phyloP scores from a whole-genome alignment of 2,888 invertebrate genomes.

The Beris chalybata region DNA sequence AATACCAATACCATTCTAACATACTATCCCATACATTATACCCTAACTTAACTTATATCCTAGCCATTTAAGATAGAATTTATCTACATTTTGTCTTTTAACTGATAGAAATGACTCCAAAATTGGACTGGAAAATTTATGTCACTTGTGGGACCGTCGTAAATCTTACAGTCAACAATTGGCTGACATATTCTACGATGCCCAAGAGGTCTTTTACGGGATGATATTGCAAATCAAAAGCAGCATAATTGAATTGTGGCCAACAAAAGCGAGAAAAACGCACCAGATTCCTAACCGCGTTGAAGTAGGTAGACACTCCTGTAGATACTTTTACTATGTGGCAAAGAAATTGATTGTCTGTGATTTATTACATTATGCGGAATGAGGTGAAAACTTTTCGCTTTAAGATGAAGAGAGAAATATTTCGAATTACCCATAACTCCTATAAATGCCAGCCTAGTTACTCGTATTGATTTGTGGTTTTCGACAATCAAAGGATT shows the following conservation, averaged over 20 bases:
- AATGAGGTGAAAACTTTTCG: background rate
- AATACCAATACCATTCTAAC: too few species aligned
- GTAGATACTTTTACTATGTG: background rate
- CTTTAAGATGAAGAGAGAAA: too few species aligned
- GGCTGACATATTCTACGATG: conserved; percentile 15
- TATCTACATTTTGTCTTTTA: too few species aligned
- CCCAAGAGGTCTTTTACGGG: conserved; percentile 18
- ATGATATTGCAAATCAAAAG: conserved; percentile 30
- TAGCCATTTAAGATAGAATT: too few species aligned
- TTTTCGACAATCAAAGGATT: too few species aligned
- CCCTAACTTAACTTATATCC: too few species aligned
- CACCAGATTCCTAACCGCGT: too few species aligned
- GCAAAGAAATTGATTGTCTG: conserved; percentile 11
- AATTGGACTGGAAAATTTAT: conserved; percentile 28
- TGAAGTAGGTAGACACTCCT: too few species aligned
- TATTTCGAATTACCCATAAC: too few species aligned
- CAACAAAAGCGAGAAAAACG: background rate
- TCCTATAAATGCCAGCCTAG: too few species aligned
- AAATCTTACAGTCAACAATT: conserved; percentile 26
- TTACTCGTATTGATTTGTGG: too few species aligned
- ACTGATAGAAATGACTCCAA: conserved; percentile 5
- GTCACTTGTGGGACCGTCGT: conserved; percentile 21
- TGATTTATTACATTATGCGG: conserved; percentile 8
- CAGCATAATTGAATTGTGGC: conserved; percentile 26
- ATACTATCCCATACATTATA: too few species aligned